Evolutionary conservation across 2,797 vertebrate genomes (phyloP).

Genomic region (Pygocentrus nattereri): DNA sequence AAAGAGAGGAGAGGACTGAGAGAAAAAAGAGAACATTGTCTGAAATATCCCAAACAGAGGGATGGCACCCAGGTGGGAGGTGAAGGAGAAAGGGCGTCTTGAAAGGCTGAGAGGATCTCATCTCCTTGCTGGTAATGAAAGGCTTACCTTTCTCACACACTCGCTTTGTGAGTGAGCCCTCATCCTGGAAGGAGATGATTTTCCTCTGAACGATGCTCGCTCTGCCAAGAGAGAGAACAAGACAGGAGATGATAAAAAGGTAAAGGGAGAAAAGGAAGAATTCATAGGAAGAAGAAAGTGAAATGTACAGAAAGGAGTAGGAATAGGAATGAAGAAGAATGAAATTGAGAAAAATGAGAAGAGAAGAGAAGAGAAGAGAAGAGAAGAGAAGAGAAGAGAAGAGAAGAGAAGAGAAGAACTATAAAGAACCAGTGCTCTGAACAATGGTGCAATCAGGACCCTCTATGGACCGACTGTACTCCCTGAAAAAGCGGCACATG

Average conservation of each 20-base stretch:
- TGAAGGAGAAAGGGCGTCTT: constrained; percentile 23
- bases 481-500: not conserved
- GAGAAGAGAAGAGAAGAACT: not conserved
- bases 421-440: constrained; percentile 18
- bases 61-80: constrained; percentile 14
- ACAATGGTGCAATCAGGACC: constrained; percentile 49
- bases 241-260: not conserved
- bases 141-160: constrained; percentile 94
- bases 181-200: constrained; percentile 96
- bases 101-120: constrained; percentile 21
- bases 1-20: not conserved
- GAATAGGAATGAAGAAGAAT: not conserved
- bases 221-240: constrained; percentile 70
- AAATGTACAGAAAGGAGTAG: not conserved
- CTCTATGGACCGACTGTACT: constrained; percentile 34
- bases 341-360: not conserved
- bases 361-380: not conserved
- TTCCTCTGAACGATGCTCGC: constrained; percentile 97
- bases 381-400: not conserved
- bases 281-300: not conserved
- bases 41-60: constrained; percentile 32
- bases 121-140: constrained; percentile 36
- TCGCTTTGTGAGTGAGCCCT: constrained; percentile 92
- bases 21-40: constrained; percentile 11
- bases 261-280: not conserved